Conservation (phyloP, 2,797 vertebrate genomes). For the Oreochromis grahami region DNA sequence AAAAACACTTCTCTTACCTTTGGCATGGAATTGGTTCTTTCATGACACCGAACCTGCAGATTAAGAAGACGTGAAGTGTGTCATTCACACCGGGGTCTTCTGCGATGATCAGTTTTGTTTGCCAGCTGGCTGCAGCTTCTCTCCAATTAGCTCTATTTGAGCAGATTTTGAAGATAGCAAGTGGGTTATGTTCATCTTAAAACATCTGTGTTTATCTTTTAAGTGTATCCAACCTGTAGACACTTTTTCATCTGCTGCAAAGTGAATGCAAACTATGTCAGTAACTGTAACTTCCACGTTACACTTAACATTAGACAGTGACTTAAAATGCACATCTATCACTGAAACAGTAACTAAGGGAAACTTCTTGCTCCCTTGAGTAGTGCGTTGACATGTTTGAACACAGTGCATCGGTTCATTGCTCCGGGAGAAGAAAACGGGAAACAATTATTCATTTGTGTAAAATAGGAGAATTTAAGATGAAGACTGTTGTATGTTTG, state of each 20-base stretch:
- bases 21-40: neutral
- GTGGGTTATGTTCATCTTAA: neutral
- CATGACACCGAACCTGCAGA: neutral
- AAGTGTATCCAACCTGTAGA: neutral
- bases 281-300: neutral
- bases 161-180: neutral
- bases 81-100: neutral
- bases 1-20: neutral
- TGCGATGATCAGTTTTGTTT: neutral
- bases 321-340: neutral
- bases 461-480: neutral
- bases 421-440: neutral
- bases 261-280: neutral
- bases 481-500: neutral
- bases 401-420: neutral
- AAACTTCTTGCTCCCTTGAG: neutral
- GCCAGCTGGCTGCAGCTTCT: neutral
- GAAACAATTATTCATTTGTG: neutral
- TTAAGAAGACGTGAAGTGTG: neutral
- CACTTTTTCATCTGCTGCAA: neutral
- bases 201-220: slow-evolving; percentile 16
- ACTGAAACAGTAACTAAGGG: neutral
- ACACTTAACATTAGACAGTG: neutral
- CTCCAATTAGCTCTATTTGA: slow-evolving; percentile 13
- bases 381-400: neutral